A percentile compares a stretch with the other conserved stretches of the same genome.
Conservation (phyloP, 53 echinoderm and acorn worm genomes). For the Crossaster papposus region DNA sequence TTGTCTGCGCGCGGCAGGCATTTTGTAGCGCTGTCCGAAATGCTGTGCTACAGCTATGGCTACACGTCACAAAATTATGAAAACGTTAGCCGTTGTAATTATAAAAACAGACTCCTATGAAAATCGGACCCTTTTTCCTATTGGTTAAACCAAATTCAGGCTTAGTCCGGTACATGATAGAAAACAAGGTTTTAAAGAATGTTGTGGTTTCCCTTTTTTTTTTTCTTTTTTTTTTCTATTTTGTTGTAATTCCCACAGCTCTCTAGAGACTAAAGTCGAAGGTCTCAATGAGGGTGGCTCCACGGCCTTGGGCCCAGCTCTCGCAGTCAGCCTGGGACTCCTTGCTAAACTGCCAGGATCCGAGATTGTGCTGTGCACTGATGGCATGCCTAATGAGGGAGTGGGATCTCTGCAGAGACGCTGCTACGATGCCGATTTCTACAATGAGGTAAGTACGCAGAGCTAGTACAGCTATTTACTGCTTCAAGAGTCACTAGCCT, state of each 20-base stretch:
- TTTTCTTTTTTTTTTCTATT: conserved; percentile 10
- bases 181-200: neutral
- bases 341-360: conserved; percentile 86
- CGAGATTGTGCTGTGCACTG: conserved; percentile 90
- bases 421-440: conserved; percentile 46
- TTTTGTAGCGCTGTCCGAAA: no score
- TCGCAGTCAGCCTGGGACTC: conserved; percentile 81
- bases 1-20: no score
- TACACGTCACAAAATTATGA: no score
- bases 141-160: no score
- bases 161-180: neutral
- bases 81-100: no score
- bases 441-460: conserved; percentile 53
- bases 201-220: neutral
- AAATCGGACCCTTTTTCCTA: no score
- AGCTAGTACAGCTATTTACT: no score
- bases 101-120: no score
- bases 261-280: conserved; percentile 57
- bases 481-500: no score
- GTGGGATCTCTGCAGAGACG: conserved; percentile 69
- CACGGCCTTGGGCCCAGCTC: conserved; percentile 92
- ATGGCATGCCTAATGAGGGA: conserved; percentile 90
- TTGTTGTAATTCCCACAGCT: conserved; percentile 47
- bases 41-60: no score
- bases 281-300: conserved; percentile 66